Evolutionary conservation across 1,140 invertebrate species (phyloP), one percentile per base, ranked within the genome.

Genomic region (Nilaparvata lugens): DNA sequence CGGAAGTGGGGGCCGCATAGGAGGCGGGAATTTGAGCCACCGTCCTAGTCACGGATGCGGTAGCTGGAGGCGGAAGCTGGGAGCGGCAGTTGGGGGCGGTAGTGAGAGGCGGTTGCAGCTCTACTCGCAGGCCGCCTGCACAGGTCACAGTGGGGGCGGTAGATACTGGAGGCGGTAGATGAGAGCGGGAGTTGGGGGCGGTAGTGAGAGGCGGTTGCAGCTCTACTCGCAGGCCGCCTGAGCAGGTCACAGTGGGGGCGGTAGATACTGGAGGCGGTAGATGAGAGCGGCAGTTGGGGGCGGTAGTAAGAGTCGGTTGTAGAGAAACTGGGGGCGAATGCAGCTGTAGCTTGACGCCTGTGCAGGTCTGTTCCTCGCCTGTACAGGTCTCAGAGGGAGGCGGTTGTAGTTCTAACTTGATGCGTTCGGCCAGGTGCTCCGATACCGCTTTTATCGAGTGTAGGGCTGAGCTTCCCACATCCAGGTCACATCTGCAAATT

Each of bases 381-480:
- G 48, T 25, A 66, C 53, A n/a, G n/a, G n/a, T n/a, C n/a, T n/a
- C n/a, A n/a, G n/a, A 35, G 56, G 23, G 13, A 62, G 52, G 19
- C 21, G 61, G 61, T 25, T 58, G 43, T 24, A 53, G 58, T 0
- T 67, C 66, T 6, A 66, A 48, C 35, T 61, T 66, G 28, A 67
- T 56, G 52, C 66, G 57, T 45, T 68, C 64, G 11, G 59, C 62
- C 14, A 67, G 56, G 55, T 67, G 66, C 42, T 66, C 63, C 24
- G 61, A 63, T 48, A 67, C 67, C 11, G 54, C 63, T 64, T 61
- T 63, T 48, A 65, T 67, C 45, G 63, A 62, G 51, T 67, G 62
- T n/a, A 67, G 58, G 54, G 35, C 16, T 61, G 52, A 61, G 16
- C 51, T 25, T 62, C 63, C 65, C 40, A 58, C 40, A 58, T 67